Conservation (phyloP, 92 coral and sea anemone genomes). For the Virgularia gustaviana region DNA sequence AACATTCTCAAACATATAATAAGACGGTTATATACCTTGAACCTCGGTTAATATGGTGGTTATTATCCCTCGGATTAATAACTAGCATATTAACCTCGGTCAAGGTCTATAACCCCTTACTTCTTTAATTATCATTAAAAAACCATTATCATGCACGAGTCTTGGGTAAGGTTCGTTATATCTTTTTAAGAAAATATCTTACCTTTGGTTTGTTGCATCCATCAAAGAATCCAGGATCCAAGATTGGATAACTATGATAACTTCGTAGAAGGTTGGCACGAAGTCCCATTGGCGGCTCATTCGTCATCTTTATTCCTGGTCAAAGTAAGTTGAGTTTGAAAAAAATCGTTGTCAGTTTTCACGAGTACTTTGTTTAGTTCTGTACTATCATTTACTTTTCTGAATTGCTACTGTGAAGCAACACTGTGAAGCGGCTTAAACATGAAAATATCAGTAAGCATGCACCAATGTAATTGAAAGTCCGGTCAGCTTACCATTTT, state of each 20-base stretch:
- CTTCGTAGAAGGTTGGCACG: constrained; percentile 89
- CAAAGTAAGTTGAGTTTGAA: background rate
- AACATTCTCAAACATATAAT: too few species aligned
- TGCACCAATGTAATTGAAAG: background rate
- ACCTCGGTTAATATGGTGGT: too few species aligned
- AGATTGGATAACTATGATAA: constrained; percentile 89
- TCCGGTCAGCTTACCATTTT: constrained; percentile 96
- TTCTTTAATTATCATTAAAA: too few species aligned
- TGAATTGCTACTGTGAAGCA: too few species aligned
- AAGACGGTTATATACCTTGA: too few species aligned
- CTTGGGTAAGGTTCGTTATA: too few species aligned
- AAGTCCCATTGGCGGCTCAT: constrained; percentile 96
- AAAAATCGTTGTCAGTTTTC: background rate
- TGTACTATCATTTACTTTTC: background rate
- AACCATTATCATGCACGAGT: too few species aligned
- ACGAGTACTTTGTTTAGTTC: background rate
- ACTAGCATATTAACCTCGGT: too few species aligned
- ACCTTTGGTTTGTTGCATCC: constrained; percentile 85
- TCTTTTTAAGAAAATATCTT: background rate
- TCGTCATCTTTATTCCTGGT: constrained; percentile 92
- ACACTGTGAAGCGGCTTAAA: too few species aligned
- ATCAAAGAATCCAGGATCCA: constrained; percentile 80
- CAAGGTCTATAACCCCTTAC: background rate
- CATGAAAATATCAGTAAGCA: background rate
- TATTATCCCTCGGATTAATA: too few species aligned